These are phyloP conservation scores for Mycalesis mineus DNA, from an alignment of 2,888 invertebrate genomes.

Conservation along the genomic window DNA sequence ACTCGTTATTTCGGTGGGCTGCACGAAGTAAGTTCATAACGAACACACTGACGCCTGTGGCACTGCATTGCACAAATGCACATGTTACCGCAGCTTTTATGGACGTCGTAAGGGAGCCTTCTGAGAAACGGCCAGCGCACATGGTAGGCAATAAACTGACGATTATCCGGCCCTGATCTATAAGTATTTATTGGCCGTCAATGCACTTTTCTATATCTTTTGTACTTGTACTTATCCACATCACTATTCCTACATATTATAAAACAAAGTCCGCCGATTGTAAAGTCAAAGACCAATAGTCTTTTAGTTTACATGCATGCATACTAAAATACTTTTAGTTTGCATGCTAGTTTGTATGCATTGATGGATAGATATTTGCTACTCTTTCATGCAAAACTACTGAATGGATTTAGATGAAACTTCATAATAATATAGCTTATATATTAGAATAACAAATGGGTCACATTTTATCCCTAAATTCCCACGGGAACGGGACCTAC, in stretches of 20 bases:
- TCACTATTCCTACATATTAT: not conserved
- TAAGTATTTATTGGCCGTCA: constrained; percentile 31
- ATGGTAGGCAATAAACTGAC: constrained; percentile 66
- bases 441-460: too few species aligned
- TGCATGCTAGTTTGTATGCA: too few species aligned
- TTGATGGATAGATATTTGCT: too few species aligned
- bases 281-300: too few species aligned
- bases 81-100: constrained; percentile 75
- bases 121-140: constrained; percentile 66
- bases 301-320: too few species aligned
- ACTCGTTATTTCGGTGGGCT: constrained; percentile 9
- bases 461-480: too few species aligned
- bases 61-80: constrained; percentile 43
- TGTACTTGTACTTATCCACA: not conserved
- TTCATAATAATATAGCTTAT: too few species aligned
- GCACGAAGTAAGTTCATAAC: not conserved
- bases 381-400: too few species aligned
- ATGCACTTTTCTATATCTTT: constrained; percentile 10
- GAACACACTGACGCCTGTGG: constrained; percentile 16
- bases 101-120: constrained; percentile 66
- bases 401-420: too few species aligned
- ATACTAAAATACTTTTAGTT: too few species aligned
- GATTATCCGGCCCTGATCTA: constrained; percentile 55
- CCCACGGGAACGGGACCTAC: too few species aligned
- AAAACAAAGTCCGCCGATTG: too few species aligned